Conservation (phyloP, 2,797 vertebrate genomes). For the Anomalospiza imberbis region DNA sequence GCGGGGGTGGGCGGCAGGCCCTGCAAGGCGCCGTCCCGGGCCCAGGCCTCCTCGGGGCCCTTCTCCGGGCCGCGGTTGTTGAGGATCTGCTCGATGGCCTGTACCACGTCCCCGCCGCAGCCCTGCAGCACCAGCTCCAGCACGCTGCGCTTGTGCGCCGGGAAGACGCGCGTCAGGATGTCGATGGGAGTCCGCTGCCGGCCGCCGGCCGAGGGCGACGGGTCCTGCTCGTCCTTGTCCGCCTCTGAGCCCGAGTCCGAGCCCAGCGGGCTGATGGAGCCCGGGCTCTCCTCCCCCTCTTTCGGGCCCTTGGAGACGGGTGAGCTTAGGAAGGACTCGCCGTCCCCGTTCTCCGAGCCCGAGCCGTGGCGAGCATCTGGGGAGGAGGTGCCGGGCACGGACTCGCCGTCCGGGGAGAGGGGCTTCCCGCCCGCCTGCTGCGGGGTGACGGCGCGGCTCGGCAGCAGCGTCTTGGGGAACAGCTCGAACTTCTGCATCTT, state of each 20-base stretch:
- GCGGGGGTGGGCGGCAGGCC: conserved; percentile 69
- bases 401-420: conserved; percentile 86
- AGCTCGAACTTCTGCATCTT: conserved; percentile 95
- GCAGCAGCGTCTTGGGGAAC: conserved; percentile 87
- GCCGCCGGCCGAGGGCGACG: conserved; percentile 80
- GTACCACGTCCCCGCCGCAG: conserved; percentile 96
- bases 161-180: conserved; percentile 95
- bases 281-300: conserved; percentile 89
- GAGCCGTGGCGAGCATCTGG: conserved; percentile 89
- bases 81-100: conserved; percentile 98
- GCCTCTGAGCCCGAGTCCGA: conserved; percentile 94
- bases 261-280: conserved; percentile 91
- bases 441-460: conserved; percentile 76
- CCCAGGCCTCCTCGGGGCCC: conserved; percentile 81
- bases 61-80: conserved; percentile 88
- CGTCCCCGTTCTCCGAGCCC: conserved; percentile 94
- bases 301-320: conserved; percentile 84
- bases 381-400: conserved; percentile 85
- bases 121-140: conserved; percentile 95
- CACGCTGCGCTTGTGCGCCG: conserved; percentile 93
- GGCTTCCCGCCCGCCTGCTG: conserved; percentile 84
- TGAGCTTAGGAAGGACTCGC: conserved; percentile 90
- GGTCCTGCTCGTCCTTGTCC: conserved; percentile 84
- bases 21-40: conserved; percentile 72
- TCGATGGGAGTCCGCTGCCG: conserved; percentile 96